These are phyloP conservation scores for Ametastegia equiseti DNA, from an alignment of 2,888 invertebrate species.

Conservation along the genomic window DNA sequence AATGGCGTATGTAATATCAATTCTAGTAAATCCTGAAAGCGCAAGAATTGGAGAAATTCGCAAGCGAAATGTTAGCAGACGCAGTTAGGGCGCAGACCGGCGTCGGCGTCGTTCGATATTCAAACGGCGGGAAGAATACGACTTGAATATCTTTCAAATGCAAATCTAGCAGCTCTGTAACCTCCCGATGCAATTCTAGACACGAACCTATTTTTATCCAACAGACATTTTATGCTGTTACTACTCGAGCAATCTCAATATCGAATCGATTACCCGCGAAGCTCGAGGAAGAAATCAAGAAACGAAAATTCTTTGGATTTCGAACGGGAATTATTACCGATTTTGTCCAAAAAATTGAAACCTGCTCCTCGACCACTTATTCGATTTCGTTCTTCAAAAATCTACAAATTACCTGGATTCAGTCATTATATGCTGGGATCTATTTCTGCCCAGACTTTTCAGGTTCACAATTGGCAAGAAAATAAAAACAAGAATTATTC, in stretches of 20 bases:
- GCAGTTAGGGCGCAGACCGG: not conserved
- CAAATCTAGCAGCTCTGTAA: slow-evolving; percentile 27
- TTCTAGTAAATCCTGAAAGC: not conserved
- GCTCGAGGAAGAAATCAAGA: not conserved
- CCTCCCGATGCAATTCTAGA: slow-evolving; percentile 32
- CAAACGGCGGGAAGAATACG: not conserved
- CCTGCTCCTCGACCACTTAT: too few relatives aligned
- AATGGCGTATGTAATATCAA: not conserved
- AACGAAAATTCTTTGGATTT: not conserved
- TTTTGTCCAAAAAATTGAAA: too few relatives aligned
- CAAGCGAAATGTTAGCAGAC: not conserved
- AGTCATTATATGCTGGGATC: too few relatives aligned
- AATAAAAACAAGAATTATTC: too few relatives aligned
- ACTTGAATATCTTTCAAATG: slow-evolving; percentile 52
- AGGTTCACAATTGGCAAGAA: too few relatives aligned
- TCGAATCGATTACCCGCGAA: not conserved
- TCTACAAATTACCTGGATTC: too few relatives aligned
- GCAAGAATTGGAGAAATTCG: not conserved
- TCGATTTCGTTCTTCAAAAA: too few relatives aligned
- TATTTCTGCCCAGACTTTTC: too few relatives aligned
- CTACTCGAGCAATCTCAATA: not conserved
- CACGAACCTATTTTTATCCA: slow-evolving; percentile 24
- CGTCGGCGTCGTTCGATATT: slow-evolving; percentile 1
- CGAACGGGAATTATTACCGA: too few relatives aligned
- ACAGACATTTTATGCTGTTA: not conserved